Percentiles rank a stretch among this genome's conserved stretches.
phyloP scores from a whole-genome alignment of 1,140 invertebrate species.

The Rhagoletis pomonella region DNA sequence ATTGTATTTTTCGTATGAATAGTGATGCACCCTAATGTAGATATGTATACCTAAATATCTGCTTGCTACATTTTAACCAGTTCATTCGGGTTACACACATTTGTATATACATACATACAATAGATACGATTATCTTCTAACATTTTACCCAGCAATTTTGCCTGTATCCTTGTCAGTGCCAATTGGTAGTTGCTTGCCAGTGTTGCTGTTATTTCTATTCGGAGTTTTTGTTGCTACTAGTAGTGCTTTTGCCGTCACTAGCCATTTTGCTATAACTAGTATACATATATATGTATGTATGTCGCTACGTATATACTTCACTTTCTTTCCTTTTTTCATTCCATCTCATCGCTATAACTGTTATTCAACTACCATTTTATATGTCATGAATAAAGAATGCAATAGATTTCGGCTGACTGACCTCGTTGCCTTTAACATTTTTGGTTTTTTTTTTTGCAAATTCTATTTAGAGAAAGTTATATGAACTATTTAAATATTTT shows the following conservation, averaged over 20 bases:
- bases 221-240: neutral
- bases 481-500: slow-evolving; percentile 36
- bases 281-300: neutral
- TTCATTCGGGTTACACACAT: too few relatives aligned
- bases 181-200: neutral
- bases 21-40: too few relatives aligned
- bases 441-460: neutral
- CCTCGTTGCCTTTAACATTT: neutral
- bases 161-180: slow-evolving; percentile 15
- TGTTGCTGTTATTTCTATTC: neutral
- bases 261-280: neutral
- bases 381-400: slow-evolving; percentile 39
- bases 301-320: neutral
- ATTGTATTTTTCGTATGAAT: too few relatives aligned
- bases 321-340: neutral
- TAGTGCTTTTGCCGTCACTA: neutral
- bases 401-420: slow-evolving; percentile 16
- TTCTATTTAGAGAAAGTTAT: slow-evolving; percentile 21
- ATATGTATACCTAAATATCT: too few relatives aligned
- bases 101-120: neutral
- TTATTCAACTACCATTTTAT: slow-evolving; percentile 34
- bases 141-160: slow-evolving; percentile 6
- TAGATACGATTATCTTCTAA: neutral
- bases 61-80: too few relatives aligned
- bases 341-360: neutral